A percentile compares a stretch with the other conserved stretches of the same genome.
Evolutionary conservation across 2,113 vertebrate species (phyloP).

Genomic region (Zosterops japonicus): DNA sequence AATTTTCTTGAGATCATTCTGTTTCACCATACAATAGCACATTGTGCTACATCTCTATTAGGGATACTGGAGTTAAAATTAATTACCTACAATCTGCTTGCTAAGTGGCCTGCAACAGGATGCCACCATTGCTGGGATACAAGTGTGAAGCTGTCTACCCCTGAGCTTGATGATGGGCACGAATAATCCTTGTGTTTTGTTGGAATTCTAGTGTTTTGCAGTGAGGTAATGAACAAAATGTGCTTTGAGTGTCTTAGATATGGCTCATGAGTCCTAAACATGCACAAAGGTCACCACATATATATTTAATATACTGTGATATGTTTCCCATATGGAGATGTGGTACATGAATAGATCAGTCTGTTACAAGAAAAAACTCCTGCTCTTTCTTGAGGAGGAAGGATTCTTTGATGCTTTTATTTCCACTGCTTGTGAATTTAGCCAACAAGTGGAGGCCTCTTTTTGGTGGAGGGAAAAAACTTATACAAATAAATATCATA

Average conservation of each 20-base stretch:
- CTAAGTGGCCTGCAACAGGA: not conserved
- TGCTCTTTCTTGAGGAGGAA: not conserved
- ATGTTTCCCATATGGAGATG: not conserved
- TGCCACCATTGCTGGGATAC: not conserved
- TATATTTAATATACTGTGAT: not conserved
- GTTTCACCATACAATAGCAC: not conserved
- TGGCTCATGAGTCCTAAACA: not conserved
- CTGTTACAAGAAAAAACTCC: not conserved
- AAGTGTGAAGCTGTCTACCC: not conserved
- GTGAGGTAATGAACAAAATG: not conserved
- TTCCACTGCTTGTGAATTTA: not conserved
- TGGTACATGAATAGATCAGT: not conserved
- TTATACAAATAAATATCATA: not conserved
- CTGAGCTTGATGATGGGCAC: not conserved
- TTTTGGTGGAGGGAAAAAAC: not conserved
- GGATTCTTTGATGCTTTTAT: not conserved
- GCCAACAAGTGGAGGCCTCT: not conserved
- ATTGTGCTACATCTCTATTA: slow-evolving; percentile 28
- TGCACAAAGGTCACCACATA: not conserved
- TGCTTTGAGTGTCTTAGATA: not conserved
- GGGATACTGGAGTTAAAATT: not conserved
- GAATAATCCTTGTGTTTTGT: not conserved
- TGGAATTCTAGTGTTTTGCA: not conserved
- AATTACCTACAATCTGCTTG: not conserved
- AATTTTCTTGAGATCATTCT: not conserved